Conservation (phyloP, 2,113 vertebrate genomes). For the Anas platyrhynchos region DNA sequence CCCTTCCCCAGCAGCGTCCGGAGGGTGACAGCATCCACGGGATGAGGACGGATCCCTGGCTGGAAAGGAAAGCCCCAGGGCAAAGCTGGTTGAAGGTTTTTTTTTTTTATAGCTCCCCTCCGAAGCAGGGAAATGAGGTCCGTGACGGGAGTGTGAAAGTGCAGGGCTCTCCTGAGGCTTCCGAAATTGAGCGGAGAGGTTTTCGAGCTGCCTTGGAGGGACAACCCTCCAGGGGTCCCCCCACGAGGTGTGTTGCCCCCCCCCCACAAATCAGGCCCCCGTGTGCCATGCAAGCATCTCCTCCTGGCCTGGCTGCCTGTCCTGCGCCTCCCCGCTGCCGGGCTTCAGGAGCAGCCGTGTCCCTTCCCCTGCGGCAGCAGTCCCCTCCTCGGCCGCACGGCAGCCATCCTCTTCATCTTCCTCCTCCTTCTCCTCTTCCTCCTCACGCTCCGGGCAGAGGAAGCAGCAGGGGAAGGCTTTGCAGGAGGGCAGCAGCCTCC, state of each 20-base stretch:
- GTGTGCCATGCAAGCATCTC: not conserved
- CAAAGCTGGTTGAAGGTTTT: not conserved
- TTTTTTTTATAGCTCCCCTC: not conserved
- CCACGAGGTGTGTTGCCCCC: not conserved
- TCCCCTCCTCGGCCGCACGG: not conserved
- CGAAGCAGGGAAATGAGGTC: not conserved
- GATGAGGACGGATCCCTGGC: not conserved
- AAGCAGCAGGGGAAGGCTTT: constrained; percentile 70
- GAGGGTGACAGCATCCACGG: rapidly evolving
- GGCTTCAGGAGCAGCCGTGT: constrained; percentile 66
- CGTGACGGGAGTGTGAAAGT: not conserved
- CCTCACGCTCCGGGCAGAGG: constrained; percentile 65
- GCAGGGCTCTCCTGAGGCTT: not conserved
- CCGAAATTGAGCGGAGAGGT: not conserved
- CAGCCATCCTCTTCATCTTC: constrained; percentile 31
- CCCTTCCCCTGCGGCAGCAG: constrained; percentile 59
- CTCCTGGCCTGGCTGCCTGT: not conserved
- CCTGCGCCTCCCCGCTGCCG: not conserved
- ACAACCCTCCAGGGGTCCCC: not conserved
- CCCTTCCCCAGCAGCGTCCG: not conserved
- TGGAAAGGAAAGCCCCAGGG: not conserved
- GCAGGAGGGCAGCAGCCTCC: constrained; percentile 39
- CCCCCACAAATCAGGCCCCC: not conserved
- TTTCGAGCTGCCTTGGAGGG: not conserved
- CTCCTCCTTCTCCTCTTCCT: not conserved